Conservation (phyloP, 2,113 vertebrate genomes). For the cattle (Bos taurus) region DNA sequence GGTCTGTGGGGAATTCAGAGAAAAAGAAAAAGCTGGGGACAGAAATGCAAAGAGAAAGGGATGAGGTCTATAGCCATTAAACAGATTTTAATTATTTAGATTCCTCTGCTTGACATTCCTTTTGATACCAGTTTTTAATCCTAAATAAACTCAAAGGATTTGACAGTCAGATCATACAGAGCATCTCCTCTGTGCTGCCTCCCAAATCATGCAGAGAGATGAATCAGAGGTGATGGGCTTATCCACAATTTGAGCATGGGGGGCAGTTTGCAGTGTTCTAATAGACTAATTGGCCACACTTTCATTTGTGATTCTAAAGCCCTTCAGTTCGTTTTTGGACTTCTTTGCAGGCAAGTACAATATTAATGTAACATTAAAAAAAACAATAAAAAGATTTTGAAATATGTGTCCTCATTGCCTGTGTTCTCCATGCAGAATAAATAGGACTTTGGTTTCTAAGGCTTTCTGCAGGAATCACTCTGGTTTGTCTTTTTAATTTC, state of each 20-base stretch:
- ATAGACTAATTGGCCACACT: neutral
- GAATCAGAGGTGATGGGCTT: neutral
- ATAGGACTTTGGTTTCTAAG: slow-evolving; percentile 19
- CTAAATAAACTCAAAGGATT: slow-evolving; percentile 25
- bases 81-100: slow-evolving; percentile 41
- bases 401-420: neutral
- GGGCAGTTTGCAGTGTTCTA: neutral
- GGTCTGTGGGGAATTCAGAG: slow-evolving; percentile 37
- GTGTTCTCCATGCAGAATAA: neutral
- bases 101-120: slow-evolving; percentile 12
- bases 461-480: neutral
- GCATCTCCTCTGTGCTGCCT: neutral
- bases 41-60: slow-evolving; percentile 1
- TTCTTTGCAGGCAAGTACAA: slow-evolving; percentile 35
- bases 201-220: neutral
- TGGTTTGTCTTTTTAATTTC: neutral
- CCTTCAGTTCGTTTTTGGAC: neutral
- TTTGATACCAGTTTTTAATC: slow-evolving; percentile 11
- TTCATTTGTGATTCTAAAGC: neutral
- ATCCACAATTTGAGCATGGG: neutral
- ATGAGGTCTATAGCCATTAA: neutral
- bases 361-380: neutral
- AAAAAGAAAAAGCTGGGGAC: slow-evolving; percentile 1
- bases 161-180: neutral
- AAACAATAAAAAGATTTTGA: neutral